Conservation (phyloP, 2,113 vertebrate species). For the Amblyopsis rosae region DNA sequence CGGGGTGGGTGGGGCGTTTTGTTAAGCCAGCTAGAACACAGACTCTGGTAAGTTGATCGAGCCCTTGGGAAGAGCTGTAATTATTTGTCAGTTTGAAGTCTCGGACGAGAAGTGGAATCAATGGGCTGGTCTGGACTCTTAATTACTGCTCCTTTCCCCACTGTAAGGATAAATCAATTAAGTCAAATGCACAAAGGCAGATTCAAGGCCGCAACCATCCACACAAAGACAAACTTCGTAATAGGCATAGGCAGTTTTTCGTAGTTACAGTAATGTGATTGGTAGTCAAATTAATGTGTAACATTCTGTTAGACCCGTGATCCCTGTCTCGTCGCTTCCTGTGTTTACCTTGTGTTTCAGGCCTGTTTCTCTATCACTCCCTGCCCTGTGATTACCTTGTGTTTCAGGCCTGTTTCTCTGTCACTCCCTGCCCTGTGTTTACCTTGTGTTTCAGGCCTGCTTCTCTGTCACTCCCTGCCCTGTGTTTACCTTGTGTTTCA, state of each 20-base stretch:
- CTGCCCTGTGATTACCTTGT: too few relatives aligned
- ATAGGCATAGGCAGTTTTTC: constrained; percentile 2
- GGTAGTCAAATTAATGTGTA: not conserved
- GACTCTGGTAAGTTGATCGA: constrained; percentile 72
- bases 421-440: too few relatives aligned
- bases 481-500: too few relatives aligned
- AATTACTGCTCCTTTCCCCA: constrained; percentile 83
- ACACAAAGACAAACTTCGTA: constrained; percentile 53
- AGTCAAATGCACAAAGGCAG: constrained; percentile 74
- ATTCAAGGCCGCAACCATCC: constrained; percentile 33
- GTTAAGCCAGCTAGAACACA: constrained; percentile 56
- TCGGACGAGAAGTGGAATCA: constrained; percentile 80
- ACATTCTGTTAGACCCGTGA: too few relatives aligned
- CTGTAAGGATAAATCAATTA: constrained; percentile 87
- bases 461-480: too few relatives aligned
- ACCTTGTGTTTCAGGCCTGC: too few relatives aligned
- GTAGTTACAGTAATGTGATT: too few relatives aligned
- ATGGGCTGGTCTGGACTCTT: constrained; percentile 85
- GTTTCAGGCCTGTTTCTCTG: too few relatives aligned
- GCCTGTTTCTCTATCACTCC: too few relatives aligned
- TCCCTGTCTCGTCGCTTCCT: too few relatives aligned
- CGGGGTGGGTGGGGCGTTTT: constrained; percentile 16
- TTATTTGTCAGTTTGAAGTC: constrained; percentile 80
- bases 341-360: too few relatives aligned
- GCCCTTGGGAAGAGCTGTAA: constrained; percentile 76